A percentile compares a stretch with the other conserved stretches of the same genome.
Evolutionary conservation across 2,888 invertebrate genomes (phyloP).

Genomic region (Sussaba pulchella): DNA sequence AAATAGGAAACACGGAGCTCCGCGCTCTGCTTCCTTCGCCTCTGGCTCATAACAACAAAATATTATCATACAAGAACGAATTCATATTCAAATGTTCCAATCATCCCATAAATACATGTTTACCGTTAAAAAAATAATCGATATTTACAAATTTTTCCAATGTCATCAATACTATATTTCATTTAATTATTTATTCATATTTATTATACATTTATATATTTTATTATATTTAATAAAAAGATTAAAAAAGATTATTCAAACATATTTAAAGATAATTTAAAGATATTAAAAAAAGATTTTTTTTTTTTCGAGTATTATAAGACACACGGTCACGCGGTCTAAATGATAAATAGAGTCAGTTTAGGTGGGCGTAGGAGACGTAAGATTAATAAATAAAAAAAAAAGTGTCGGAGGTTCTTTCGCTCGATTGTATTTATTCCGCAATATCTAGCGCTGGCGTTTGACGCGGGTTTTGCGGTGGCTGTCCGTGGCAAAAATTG

Average conservation of each 20-base stretch:
- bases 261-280: too few species aligned
- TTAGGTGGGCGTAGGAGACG: constrained; percentile 11
- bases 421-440: constrained; percentile 47
- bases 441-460: constrained; percentile 24
- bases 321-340: neutral
- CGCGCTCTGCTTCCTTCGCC: neutral
- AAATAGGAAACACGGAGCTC: neutral
- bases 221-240: too few species aligned
- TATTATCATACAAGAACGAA: too few species aligned
- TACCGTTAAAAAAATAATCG: too few species aligned
- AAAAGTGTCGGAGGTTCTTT: constrained; percentile 36
- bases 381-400: constrained; percentile 8
- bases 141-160: neutral
- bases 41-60: neutral
- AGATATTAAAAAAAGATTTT: too few species aligned
- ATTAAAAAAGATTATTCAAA: too few species aligned
- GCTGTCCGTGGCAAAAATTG: constrained; percentile 4
- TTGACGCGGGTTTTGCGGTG: constrained; percentile 33
- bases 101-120: too few species aligned
- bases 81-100: too few species aligned
- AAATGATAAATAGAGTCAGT: constrained; percentile 16
- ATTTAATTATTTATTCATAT: neutral
- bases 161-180: neutral
- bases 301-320: neutral
- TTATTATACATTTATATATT: neutral